Conservation (phyloP, 2,888 invertebrate genomes). For the Eristalinus sepulchralis region DNA sequence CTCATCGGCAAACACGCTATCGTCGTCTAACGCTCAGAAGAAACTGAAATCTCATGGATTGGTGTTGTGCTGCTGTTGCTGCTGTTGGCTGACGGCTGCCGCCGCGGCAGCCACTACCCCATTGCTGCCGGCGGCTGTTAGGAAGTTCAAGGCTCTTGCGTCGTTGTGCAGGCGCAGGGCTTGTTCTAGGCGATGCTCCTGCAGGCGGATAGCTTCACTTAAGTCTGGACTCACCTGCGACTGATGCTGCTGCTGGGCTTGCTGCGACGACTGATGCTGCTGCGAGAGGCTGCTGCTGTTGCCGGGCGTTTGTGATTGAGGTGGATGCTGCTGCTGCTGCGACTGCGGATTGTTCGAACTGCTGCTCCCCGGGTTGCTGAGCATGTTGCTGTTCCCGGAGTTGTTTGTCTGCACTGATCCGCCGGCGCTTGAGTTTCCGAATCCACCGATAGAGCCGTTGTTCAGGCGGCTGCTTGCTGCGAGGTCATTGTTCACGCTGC, state of each 20-base stretch:
- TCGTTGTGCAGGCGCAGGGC: slow-evolving; percentile 91
- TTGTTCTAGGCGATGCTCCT: slow-evolving; percentile 91
- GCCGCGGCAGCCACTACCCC: slow-evolving; percentile 49
- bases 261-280: slow-evolving; percentile 36
- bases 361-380: slow-evolving; percentile 35
- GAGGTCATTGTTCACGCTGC: slow-evolving; percentile 68
- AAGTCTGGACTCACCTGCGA: slow-evolving; percentile 86
- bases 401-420: slow-evolving; percentile 57
- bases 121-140: slow-evolving; percentile 81
- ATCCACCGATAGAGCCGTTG: slow-evolving; percentile 19
- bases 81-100: slow-evolving; percentile 48
- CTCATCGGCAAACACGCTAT: slow-evolving; percentile 29
- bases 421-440: background rate
- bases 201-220: slow-evolving; percentile 87
- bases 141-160: slow-evolving; percentile 90
- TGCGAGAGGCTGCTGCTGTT: slow-evolving; percentile 75
- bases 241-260: slow-evolving; percentile 63
- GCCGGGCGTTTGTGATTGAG: slow-evolving; percentile 50
- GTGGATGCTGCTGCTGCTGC: slow-evolving; percentile 86
- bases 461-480: slow-evolving; percentile 53
- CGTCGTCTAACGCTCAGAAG: slow-evolving; percentile 82
- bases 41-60: slow-evolving; percentile 90
- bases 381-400: slow-evolving; percentile 28
- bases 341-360: slow-evolving; percentile 81
- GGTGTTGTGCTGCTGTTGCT: slow-evolving; percentile 78